phyloP scores from a whole-genome alignment of 2,888 invertebrate genomes.

The Macropis europaea region DNA sequence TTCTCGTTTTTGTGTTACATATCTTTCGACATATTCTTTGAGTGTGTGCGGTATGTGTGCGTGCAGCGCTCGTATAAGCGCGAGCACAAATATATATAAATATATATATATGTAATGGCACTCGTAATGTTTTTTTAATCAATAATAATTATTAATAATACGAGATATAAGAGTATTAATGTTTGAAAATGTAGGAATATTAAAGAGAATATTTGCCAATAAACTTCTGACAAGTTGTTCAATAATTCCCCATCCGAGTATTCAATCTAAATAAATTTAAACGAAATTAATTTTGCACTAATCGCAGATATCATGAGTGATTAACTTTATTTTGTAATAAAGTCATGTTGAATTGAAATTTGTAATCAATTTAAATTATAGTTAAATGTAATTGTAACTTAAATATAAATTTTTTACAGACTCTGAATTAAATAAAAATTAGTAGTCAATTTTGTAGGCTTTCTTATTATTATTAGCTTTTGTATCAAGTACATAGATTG shows the following conservation, averaged over 20 bases:
- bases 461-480: background rate
- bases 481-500: background rate
- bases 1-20: slow-evolving; percentile 36
- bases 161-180: slow-evolving; percentile 48
- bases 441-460: background rate
- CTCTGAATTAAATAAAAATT: background rate
- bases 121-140: slow-evolving; percentile 47
- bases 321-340: no score
- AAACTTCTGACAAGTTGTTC: slow-evolving; percentile 26
- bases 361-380: background rate
- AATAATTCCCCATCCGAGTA: slow-evolving; percentile 4
- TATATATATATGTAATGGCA: slow-evolving; percentile 38
- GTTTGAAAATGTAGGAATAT: slow-evolving; percentile 51
- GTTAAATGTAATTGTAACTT: background rate
- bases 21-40: slow-evolving; percentile 27
- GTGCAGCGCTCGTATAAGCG: slow-evolving; percentile 13
- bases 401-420: background rate
- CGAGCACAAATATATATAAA: slow-evolving; percentile 6
- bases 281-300: background rate
- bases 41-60: background rate
- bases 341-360: no score
- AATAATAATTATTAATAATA: slow-evolving; percentile 48
- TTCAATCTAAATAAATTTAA: background rate
- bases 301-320: background rate
- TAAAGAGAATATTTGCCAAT: slow-evolving; percentile 52